Percentiles rank a stretch among this genome's conserved stretches.
Conservation (phyloP, 2,113 vertebrate species). For the Columba janthina region DNA sequence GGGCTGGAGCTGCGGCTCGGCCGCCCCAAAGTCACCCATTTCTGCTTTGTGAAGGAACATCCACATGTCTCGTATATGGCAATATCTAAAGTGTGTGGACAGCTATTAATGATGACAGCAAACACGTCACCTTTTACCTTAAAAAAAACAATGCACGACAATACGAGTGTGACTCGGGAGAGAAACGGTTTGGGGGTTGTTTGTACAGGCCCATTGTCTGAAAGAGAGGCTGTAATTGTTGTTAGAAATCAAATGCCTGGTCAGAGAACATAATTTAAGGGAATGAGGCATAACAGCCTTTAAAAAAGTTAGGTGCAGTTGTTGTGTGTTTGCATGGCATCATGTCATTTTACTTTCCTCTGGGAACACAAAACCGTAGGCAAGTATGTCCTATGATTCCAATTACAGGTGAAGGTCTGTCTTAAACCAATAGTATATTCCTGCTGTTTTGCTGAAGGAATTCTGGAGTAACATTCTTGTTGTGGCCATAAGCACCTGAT, state of each 20-base stretch:
- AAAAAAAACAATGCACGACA: background rate
- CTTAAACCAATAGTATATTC: accelerated
- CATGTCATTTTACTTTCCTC: background rate
- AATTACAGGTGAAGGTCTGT: accelerated
- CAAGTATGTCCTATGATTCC: background rate
- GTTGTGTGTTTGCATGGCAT: background rate
- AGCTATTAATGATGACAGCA: accelerated
- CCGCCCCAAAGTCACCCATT: accelerated
- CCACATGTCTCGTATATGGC: background rate
- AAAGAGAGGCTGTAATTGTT: no score
- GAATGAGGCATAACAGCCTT: background rate
- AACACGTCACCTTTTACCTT: background rate
- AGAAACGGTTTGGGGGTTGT: no score
- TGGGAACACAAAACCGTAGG: background rate
- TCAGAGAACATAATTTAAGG: background rate
- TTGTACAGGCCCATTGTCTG: background rate
- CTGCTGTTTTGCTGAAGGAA: background rate
- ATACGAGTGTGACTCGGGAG: accelerated
- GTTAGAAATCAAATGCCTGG: background rate
- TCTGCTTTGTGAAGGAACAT: background rate
- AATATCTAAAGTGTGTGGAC: background rate
- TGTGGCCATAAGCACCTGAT: background rate
- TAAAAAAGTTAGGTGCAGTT: background rate
- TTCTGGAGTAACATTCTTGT: background rate
- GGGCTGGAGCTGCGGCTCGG: background rate